phyloP scores from a whole-genome alignment of 2,888 invertebrate species.

The Acanthosepion pharaonis region DNA sequence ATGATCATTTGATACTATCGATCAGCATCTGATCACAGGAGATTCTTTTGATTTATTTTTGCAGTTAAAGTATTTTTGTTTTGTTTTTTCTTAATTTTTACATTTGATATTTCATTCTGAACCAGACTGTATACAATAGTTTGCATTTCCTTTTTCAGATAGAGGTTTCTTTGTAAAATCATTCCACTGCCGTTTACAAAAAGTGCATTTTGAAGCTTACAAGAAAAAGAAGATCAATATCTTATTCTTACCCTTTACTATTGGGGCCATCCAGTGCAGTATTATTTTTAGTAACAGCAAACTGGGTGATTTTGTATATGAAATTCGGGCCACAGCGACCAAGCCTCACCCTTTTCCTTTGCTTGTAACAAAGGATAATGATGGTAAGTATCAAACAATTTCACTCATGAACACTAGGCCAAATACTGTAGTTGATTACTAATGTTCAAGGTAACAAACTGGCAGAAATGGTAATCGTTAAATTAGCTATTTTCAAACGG shows the following conservation, averaged over 20 bases:
- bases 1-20: too few relatives aligned
- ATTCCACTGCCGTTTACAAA: conserved; percentile 64
- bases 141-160: not conserved
- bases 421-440: too few relatives aligned
- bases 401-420: too few relatives aligned
- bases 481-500: too few relatives aligned
- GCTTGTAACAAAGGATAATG: not conserved
- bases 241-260: conserved; percentile 72
- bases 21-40: too few relatives aligned
- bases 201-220: conserved; percentile 62
- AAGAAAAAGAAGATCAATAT: conserved; percentile 65
- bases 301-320: conserved; percentile 74
- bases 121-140: too few relatives aligned
- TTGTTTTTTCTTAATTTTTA: not conserved
- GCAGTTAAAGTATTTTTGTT: too few relatives aligned
- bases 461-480: too few relatives aligned
- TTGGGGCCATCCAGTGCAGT: conserved; percentile 71
- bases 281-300: conserved; percentile 71
- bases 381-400: not conserved
- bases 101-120: too few relatives aligned
- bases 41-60: too few relatives aligned
- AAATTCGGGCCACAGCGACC: conserved; percentile 69
- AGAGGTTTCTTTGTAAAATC: not conserved
- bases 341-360: conserved; percentile 59
- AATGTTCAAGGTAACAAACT: too few relatives aligned